Base-by-base conservation (phyloP, 1,140 invertebrate species). In the Ceratitis capitata region DNA sequence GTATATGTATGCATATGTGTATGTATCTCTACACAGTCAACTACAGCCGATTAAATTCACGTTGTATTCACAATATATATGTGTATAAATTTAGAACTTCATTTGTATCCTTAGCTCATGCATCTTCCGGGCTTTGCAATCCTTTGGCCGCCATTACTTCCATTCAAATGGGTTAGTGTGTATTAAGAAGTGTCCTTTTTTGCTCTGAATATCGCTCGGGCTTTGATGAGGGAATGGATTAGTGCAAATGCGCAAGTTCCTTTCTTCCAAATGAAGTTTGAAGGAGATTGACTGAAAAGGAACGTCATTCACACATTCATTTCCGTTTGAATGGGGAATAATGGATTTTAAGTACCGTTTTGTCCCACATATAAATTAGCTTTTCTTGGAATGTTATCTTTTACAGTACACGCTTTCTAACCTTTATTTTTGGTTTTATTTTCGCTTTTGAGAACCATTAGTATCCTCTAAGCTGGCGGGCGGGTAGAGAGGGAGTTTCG, bases 201-300 rank as follows among this genome's bases (percentile, higher is more conserved):
- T 26, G n/a, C 1, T 47, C 6, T 10, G n/a, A n/a, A 78, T 69
- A 12, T 64, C 4, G 2, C 3, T n/a, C 7, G 32, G 35, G 42
- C n/a, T 78, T 23, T 78, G 69, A 78, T 47, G 69, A 78, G 69
- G 42, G n/a, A 78, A 47, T 10, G 69, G 7, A 78, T 78, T 78
- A 78, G n/a, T 23, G 42, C 19, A 14, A 45, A n/a, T 74, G 19
- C 19, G 7, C 32, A n/a, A 19, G 35, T 6, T 74, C 10, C 29
- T 56, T 56, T 56, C n/a, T n/a, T n/a, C 4, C 10, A 56, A n/a
- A 56, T 5, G 19, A 56, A 69, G 32, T 7, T 10, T 0, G 64
- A 42, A 35, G 32, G 35, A 12, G 19, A 39, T 29, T n/a, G 19
- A 9, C 5, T 9, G 51, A n/a, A n/a, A 23, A 1, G 7, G 39